Conservation (phyloP, 2,797 vertebrate species). For the Setipinna tenuifilis region DNA sequence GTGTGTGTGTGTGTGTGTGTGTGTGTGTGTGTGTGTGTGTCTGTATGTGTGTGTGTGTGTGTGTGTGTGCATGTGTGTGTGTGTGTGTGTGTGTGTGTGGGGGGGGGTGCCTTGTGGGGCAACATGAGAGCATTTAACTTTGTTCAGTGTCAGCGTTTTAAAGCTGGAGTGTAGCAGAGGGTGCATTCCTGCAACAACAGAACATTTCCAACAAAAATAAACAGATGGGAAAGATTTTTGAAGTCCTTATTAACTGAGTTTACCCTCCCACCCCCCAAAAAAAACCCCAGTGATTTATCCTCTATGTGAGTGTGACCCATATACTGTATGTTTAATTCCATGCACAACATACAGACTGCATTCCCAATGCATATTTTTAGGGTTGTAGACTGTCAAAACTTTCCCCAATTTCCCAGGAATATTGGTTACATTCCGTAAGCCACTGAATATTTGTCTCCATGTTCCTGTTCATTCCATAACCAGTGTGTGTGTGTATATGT, state of each 20-base stretch:
- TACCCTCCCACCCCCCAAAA: not conserved
- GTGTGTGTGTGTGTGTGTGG: slow-evolving; percentile 6
- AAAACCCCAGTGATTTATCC: not conserved
- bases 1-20: too few relatives aligned
- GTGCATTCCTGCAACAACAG: not conserved
- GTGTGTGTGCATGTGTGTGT: not conserved
- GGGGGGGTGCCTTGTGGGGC: too few relatives aligned
- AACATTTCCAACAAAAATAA: not conserved
- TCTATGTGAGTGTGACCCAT: not conserved
- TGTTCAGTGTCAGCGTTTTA: not conserved
- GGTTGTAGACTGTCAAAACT: not conserved
- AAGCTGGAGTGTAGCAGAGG: not conserved
- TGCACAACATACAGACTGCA: not conserved
- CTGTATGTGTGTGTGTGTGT: not conserved
- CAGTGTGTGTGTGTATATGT: slow-evolving; percentile 26
- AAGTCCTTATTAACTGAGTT: not conserved
- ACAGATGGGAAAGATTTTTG: not conserved
- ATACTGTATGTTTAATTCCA: not conserved
- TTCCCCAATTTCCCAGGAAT: slow-evolving; percentile 39
- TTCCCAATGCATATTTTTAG: slow-evolving; percentile 8
- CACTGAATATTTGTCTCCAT: slow-evolving; percentile 31
- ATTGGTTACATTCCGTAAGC: slow-evolving; percentile 48
- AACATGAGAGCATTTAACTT: slow-evolving; percentile 10
- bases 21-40: not conserved
- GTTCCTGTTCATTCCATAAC: slow-evolving; percentile 35